These are phyloP conservation scores for Lathronympha strigana DNA, from an alignment of 2,888 invertebrate genomes.

Conservation along the genomic window DNA sequence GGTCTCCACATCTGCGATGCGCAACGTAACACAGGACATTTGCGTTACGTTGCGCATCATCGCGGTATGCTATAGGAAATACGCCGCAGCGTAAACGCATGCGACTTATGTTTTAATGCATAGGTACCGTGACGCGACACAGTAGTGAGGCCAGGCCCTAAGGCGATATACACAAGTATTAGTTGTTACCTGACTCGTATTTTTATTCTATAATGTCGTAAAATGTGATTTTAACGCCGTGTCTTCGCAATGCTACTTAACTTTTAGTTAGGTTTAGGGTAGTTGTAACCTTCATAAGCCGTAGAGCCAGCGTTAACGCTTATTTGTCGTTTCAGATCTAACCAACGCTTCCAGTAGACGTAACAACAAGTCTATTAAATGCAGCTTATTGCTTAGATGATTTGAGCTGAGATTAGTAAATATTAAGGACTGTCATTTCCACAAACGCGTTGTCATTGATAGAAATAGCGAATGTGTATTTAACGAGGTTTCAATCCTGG, in stretches of 20 bases:
- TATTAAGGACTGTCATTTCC: not conserved
- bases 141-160: too few relatives aligned
- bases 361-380: constrained; percentile 33
- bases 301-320: constrained; percentile 45
- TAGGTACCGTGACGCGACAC: too few relatives aligned
- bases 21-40: too few relatives aligned
- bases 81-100: too few relatives aligned
- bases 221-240: not conserved
- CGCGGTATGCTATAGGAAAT: too few relatives aligned
- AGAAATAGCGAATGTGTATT: not conserved
- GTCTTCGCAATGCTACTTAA: not conserved
- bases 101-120: too few relatives aligned
- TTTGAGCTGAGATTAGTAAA: not conserved
- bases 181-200: too few relatives aligned
- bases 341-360: constrained; percentile 53
- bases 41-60: too few relatives aligned
- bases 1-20: too few relatives aligned
- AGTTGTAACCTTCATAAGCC: constrained; percentile 3
- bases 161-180: too few relatives aligned
- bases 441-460: not conserved
- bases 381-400: constrained; percentile 30
- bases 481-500: too few relatives aligned
- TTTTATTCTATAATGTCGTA: too few relatives aligned
- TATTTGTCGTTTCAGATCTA: constrained; percentile 52
- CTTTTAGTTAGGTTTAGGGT: not conserved